Evolutionary conservation across 1,140 invertebrate species (phyloP), one percentile per base, ranked within the genome.

Genomic region (Monomorium pharaonis): DNA sequence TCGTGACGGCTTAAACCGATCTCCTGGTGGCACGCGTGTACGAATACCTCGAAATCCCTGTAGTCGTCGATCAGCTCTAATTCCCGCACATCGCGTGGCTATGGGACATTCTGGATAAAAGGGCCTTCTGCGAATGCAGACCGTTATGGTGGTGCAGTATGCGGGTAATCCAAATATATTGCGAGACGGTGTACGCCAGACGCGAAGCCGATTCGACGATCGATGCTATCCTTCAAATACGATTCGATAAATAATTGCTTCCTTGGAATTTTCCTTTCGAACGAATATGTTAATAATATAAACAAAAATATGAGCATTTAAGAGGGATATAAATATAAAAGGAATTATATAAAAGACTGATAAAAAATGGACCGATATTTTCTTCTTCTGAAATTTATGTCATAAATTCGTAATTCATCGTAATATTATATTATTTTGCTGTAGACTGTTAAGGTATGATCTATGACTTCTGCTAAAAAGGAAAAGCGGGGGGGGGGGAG

Each of bases 1-100:
- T 30, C 21, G 37, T 24, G 33, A 67, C 24, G 37, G 51, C 37
- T 83, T 83, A 83, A 83, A 60, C 51, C 67, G 67, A 44, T 72
- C 65, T 58, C 24, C 27, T 10, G 2, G 9, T 7, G 12, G 77
- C 56, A 30, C 37, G 65, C 51, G 51, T 62, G 62, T 67, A 88
- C 30, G 56, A 21, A 65, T 24, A 65, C 75, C 75, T 87, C 86
- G 51, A 83, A 76, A 62, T 84, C 67, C 54, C 76, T 56, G 62
- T 62, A 60, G 83, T 87, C 87, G 90, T 92, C 87, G 84, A 92
- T 92, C 90, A 91, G 84, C 56, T 81, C 75, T 89, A 92, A 92
- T 92, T 91, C 90, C 77, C 85, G 63, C 84, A 85, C 84, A 24
- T 86, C 54, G 83, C 89, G 58, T 58, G 84, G 78, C 78, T 85